Evolutionary conservation across 2,113 vertebrate genomes (phyloP).

Genomic region (Grantiella picta): DNA sequence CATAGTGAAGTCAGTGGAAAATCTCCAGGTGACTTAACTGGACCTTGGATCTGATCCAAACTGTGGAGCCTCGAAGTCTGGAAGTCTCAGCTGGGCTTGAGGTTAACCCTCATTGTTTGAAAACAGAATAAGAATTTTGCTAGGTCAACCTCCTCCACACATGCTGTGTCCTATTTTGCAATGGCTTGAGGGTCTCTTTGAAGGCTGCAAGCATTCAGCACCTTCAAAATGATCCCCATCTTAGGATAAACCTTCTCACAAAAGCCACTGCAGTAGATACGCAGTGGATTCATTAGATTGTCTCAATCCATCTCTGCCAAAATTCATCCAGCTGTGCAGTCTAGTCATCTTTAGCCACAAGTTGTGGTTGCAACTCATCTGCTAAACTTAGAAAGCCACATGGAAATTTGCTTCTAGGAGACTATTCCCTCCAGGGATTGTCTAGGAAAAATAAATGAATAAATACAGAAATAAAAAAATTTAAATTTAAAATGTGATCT

Average conservation of each 20-base stretch:
- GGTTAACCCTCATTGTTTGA: slow-evolving; percentile 23
- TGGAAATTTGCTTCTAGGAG: background rate
- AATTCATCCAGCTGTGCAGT: background rate
- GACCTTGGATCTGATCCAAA: slow-evolving; percentile 35
- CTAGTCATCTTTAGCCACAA: background rate
- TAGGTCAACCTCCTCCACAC: background rate
- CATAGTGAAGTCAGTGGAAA: slow-evolving; percentile 33
- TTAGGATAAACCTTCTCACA: background rate
- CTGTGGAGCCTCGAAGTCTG: slow-evolving; percentile 37
- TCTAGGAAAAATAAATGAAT: background rate
- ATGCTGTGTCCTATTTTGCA: background rate
- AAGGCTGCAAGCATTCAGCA: background rate
- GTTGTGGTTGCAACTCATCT: background rate
- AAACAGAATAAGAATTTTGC: slow-evolving; percentile 10
- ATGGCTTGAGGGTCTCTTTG: background rate
- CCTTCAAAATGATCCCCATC: background rate
- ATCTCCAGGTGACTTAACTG: slow-evolving; percentile 44
- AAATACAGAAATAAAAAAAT: background rate
- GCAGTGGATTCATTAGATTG: background rate
- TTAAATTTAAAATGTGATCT: background rate
- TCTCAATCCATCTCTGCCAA: background rate
- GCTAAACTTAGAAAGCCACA: background rate
- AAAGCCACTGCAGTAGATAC: background rate
- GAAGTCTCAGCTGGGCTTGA: background rate
- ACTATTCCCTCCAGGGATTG: background rate